A percentile compares a stretch with the other conserved stretches of the same genome.
Evolutionary conservation across 2,797 vertebrate genomes (phyloP).

Genomic region (Mus minutoides): DNA sequence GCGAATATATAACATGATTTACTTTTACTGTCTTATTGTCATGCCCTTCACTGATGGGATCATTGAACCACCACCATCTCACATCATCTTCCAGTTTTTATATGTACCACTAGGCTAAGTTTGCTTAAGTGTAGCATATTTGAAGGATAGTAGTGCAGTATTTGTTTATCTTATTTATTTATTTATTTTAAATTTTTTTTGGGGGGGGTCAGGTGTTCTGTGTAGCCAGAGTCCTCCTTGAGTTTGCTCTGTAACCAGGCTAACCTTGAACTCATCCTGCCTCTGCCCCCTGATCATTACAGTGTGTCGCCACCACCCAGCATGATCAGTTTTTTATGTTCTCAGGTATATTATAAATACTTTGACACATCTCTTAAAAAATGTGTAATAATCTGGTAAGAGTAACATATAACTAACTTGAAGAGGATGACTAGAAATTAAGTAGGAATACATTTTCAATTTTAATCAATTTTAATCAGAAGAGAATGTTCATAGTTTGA

Average conservation of each 20-base stretch:
- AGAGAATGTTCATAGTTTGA: conserved; percentile 3
- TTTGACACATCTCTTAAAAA: background rate
- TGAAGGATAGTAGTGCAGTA: background rate
- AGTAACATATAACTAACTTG: background rate
- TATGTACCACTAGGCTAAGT: background rate
- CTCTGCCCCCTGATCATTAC: background rate
- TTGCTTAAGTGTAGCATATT: background rate
- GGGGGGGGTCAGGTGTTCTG: background rate
- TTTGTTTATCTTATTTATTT: background rate
- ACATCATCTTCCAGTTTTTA: background rate
- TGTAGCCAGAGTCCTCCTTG: background rate
- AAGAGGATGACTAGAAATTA: conserved; percentile 23
- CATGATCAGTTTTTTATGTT: background rate
- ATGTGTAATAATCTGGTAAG: background rate
- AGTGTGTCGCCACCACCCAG: background rate
- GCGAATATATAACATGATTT: conserved; percentile 5
- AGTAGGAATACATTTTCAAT: conserved; percentile 38
- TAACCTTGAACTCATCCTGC: background rate
- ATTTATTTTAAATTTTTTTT: background rate
- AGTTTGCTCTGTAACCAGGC: background rate
- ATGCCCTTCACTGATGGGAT: background rate
- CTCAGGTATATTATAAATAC: background rate
- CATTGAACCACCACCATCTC: no score
- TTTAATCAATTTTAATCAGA: conserved; percentile 44
- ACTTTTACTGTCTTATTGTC: background rate